phyloP scores from a whole-genome alignment of 2,888 invertebrate genomes.

The Nomada flava region DNA sequence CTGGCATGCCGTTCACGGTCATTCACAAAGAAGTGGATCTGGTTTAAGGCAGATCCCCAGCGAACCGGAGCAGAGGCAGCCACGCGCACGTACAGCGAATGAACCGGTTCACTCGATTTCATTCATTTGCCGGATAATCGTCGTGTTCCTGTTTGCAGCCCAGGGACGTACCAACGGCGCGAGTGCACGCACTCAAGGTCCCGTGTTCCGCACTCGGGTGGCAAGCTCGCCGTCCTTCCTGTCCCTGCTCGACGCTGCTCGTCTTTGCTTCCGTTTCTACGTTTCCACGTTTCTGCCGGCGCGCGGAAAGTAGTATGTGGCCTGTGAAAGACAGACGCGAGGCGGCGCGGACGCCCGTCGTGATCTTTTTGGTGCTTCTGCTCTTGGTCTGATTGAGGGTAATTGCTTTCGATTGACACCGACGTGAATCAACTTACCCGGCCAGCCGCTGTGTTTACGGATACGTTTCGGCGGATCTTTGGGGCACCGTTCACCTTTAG shows the following conservation, averaged over 20 bases:
- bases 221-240: not conserved
- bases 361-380: too few species aligned
- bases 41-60: constrained; percentile 59
- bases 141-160: constrained; percentile 79
- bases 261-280: not conserved
- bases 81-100: constrained; percentile 43
- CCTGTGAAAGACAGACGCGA: constrained; percentile 35
- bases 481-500: too few species aligned
- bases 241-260: not conserved
- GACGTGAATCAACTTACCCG: too few species aligned
- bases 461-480: too few species aligned
- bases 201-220: constrained; percentile 22
- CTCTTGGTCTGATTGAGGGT: too few species aligned
- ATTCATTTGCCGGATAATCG: constrained; percentile 79
- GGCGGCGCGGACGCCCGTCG: too few species aligned
- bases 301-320: constrained; percentile 24
- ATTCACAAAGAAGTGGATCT: constrained; percentile 65
- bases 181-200: constrained; percentile 68
- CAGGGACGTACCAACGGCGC: constrained; percentile 70
- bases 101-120: constrained; percentile 77
- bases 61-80: constrained; percentile 31
- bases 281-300: not conserved
- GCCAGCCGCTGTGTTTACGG: too few species aligned
- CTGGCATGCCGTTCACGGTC: constrained; percentile 39
- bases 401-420: too few species aligned